A percentile compares a stretch with the other conserved stretches of the same genome.
Evolutionary conservation across 2,113 vertebrate genomes (phyloP).

Genomic region (Empidonax traillii): DNA sequence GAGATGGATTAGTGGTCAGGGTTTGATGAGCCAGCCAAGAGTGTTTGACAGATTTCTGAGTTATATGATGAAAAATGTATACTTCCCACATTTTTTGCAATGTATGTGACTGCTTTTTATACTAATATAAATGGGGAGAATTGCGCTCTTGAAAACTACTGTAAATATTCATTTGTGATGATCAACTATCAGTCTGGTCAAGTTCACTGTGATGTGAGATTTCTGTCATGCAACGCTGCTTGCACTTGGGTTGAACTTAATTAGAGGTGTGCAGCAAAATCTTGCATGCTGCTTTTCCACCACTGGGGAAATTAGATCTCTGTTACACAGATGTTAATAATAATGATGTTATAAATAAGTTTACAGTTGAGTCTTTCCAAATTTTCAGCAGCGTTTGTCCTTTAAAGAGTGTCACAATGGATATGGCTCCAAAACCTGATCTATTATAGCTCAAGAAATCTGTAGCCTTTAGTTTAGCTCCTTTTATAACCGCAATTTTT

Average conservation of each 20-base stretch:
- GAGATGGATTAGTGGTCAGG: background rate
- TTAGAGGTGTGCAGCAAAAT: background rate
- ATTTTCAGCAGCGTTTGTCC: background rate
- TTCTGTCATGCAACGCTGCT: background rate
- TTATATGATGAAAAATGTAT: background rate
- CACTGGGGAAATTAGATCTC: background rate
- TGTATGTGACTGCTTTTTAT: background rate
- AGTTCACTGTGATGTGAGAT: background rate
- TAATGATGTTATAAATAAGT: background rate
- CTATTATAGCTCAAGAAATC: slow-evolving; percentile 1
- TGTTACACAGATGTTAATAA: slow-evolving; percentile 3
- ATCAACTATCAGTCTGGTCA: background rate
- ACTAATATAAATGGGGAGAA: background rate
- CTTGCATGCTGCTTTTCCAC: background rate
- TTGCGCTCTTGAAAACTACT: background rate
- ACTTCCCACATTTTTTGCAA: background rate
- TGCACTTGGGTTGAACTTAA: background rate
- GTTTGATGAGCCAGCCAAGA: background rate
- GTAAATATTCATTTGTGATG: background rate
- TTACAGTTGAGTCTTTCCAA: background rate
- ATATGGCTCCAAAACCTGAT: slow-evolving; percentile 7
- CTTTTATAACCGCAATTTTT: slow-evolving; percentile 54
- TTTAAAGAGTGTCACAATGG: slow-evolving; percentile 16
- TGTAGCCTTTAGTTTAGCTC: slow-evolving; percentile 32
- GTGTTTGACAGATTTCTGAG: background rate